Evolutionary conservation across 2,797 vertebrate genomes (phyloP).

Genomic region (Poliocrania exsul): DNA sequence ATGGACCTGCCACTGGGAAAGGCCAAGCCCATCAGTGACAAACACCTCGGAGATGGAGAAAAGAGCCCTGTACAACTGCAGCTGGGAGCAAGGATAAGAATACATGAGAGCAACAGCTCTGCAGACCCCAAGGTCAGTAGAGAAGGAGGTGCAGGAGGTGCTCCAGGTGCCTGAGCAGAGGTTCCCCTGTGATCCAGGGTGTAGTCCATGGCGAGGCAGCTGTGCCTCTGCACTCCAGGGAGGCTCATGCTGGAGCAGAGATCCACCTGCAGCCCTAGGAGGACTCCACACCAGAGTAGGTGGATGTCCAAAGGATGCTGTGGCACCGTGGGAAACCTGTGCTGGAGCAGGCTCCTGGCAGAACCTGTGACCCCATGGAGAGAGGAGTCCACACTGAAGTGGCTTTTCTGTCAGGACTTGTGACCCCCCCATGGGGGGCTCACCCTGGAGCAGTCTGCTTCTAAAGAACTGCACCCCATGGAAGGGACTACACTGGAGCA

Average conservation of each 20-base stretch:
- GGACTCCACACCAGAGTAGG: accelerated
- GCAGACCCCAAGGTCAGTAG: neutral
- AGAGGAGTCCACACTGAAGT: neutral
- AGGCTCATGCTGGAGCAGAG: accelerated
- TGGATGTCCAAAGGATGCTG: neutral
- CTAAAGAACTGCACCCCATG: neutral
- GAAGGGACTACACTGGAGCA: neutral
- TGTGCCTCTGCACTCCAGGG: neutral
- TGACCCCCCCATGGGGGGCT: no score
- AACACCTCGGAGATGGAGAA: neutral
- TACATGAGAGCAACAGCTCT: neutral
- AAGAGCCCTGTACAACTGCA: neutral
- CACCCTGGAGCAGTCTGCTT: neutral
- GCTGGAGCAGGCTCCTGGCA: neutral
- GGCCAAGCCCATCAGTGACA: neutral
- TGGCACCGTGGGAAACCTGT: neutral
- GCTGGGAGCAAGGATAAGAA: neutral
- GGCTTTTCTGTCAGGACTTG: neutral
- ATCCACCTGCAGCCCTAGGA: neutral
- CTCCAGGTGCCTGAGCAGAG: neutral
- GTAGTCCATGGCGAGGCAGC: neutral
- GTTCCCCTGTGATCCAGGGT: neutral
- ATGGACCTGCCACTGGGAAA: no score
- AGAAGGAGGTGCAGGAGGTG: neutral
- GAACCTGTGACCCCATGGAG: neutral